Percentiles rank a stretch among this genome's conserved stretches.
Conservation (phyloP, 2,797 vertebrate species). For the Picus viridis region DNA sequence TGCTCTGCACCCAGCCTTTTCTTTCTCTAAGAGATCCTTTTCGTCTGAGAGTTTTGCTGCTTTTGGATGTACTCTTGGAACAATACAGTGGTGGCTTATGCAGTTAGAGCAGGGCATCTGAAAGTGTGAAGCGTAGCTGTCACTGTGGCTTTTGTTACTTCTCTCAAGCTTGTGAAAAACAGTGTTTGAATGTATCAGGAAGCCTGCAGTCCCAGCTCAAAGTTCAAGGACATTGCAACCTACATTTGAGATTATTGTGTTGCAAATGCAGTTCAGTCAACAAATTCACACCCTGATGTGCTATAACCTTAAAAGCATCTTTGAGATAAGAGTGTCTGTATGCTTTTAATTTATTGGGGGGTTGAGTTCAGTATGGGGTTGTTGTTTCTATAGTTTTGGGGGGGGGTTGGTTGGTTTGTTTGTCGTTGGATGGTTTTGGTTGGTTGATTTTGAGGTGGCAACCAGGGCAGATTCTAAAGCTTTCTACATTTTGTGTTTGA, state of each 20-base stretch:
- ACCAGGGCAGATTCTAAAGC: background rate
- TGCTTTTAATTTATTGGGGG: background rate
- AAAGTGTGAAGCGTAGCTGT: background rate
- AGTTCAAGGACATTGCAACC: background rate
- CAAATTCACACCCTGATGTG: background rate
- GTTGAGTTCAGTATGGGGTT: background rate
- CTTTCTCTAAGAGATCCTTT: background rate
- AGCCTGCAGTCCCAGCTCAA: background rate
- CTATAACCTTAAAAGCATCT: background rate
- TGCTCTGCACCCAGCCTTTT: background rate
- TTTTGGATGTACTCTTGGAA: background rate
- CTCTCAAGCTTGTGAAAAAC: background rate
- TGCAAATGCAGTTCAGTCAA: background rate
- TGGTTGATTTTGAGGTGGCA: background rate
- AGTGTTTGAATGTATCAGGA: too few relatives aligned
- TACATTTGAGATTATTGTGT: background rate
- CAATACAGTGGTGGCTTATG: accelerated
- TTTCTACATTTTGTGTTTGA: background rate
- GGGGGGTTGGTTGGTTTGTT: too few relatives aligned
- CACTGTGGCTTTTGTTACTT: background rate
- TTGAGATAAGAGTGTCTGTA: background rate
- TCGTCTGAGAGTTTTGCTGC: background rate
- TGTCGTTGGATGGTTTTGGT: background rate
- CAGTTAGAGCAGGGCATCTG: background rate
- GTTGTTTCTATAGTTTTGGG: too few relatives aligned